Evolutionary conservation across 2,797 vertebrate genomes (phyloP).

Genomic region (Amblyraja radiata): DNA sequence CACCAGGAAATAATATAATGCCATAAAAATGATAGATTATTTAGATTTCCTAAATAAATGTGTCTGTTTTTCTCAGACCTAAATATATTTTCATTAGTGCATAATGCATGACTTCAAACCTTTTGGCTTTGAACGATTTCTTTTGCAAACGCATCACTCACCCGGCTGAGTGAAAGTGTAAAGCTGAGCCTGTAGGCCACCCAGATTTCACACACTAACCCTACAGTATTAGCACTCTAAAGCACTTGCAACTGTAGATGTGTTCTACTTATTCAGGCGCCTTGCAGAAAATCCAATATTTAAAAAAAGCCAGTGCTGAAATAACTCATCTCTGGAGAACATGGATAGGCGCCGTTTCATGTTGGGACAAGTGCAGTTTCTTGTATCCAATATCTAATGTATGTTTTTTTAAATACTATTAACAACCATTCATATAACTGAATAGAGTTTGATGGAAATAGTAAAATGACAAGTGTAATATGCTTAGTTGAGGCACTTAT

Average conservation of each 20-base stretch:
- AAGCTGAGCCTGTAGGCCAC: not conserved
- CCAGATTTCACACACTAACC: not conserved
- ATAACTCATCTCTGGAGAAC: too few species aligned
- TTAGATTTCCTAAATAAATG: conserved; percentile 21
- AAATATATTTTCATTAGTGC: conserved; percentile 26
- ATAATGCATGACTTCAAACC: conserved; percentile 12
- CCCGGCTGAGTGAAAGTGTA: conserved; percentile 2
- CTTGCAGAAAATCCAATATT: not conserved
- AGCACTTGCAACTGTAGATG: not conserved
- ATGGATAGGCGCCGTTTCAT: too few species aligned
- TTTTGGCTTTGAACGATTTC: not conserved
- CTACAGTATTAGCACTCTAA: not conserved
- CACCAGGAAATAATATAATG: not conserved
- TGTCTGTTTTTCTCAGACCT: not conserved
- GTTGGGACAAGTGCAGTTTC: too few species aligned
- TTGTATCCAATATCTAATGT: too few species aligned
- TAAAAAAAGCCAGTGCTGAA: not conserved
- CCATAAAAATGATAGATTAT: conserved; percentile 7
- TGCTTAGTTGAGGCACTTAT: too few species aligned
- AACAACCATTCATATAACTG: not conserved
- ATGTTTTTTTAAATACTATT: not conserved
- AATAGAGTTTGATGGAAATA: not conserved
- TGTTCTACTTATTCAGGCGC: not conserved
- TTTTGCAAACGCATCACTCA: conserved; percentile 12
- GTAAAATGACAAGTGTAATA: not conserved